Base-by-base conservation (phyloP, 2,797 vertebrate genomes). In the Chaetodon trifasciatus region DNA sequence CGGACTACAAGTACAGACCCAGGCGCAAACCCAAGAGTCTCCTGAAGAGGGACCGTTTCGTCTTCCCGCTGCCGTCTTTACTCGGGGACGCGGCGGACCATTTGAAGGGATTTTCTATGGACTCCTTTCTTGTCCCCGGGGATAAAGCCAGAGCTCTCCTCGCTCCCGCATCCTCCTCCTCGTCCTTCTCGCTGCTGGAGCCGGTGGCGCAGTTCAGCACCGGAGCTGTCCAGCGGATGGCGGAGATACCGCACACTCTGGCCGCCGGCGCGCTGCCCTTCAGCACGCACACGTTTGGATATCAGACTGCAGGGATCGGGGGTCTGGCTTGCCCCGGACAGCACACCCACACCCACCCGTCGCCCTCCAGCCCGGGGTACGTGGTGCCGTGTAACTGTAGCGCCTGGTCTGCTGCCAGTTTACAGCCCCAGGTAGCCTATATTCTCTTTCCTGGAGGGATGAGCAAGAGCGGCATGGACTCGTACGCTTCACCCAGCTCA, bases 1-100 rank as follows among this genome's bases (percentile, higher is more conserved):
- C 98, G 95, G 97, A 98, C 96, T 99, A 99, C 94, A 99, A 99
- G 94, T 99, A 99, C 96, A 88, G 97, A 92, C 98, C 98, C 46
- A 94, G 97, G 92, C 95, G 98, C 93, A 99, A 98, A 96, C 96
- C 97, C 93, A 98, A 97, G 94, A 96, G 94, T 57, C 95, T 96
- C 74, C 93, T 97, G 87, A 97, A 96, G 94, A 97, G 97, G 93
- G 97, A 98, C 94, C 96, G 97, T 76, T 96, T 94, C 85, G 94
- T 97, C 81, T 97, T 98, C 90, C 96, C 97, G 83, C 91, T 98
- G 92, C 97, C 97, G 49, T 66, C 91, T 89, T 94, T 97, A 88
- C 96, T 97, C 78, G 96, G 96, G 86, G 97, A 98, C 88, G 93
- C 96, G 2, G 84, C 96, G 44, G 97, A 98, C 88, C 96, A 96